Conservation (phyloP, 2,888 invertebrate genomes). For the Eilema caniola region DNA sequence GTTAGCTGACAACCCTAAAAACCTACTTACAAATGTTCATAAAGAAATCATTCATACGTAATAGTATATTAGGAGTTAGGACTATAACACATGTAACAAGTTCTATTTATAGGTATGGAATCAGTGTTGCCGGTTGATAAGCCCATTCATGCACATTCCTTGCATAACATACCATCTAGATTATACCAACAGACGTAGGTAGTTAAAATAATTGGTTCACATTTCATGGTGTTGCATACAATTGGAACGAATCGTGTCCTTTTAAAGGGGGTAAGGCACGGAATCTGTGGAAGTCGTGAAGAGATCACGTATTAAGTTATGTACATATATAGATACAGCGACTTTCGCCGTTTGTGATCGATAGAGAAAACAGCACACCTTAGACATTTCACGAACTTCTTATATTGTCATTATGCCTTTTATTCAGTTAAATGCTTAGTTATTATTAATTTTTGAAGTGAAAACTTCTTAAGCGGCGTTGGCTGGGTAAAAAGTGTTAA, state of each 20-base stretch:
- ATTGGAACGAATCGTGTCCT: neutral
- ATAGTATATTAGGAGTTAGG: neutral
- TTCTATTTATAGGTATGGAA: conserved; percentile 20
- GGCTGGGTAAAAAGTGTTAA: too few relatives aligned
- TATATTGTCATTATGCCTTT: too few relatives aligned
- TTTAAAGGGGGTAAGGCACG: neutral
- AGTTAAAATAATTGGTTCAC: neutral
- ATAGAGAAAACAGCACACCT: neutral
- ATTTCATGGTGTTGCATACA: conserved; percentile 9
- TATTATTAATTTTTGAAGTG: too few relatives aligned
- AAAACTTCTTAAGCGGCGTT: too few relatives aligned
- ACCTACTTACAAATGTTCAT: neutral
- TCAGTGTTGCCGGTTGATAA: conserved; percentile 16
- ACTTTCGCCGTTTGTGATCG: neutral
- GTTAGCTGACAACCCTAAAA: neutral
- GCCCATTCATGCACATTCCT: conserved; percentile 21
- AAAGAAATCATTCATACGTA: neutral
- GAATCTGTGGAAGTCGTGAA: neutral
- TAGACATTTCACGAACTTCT: neutral
- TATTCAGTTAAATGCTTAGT: too few relatives aligned
- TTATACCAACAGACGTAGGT: conserved; percentile 14
- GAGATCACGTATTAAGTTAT: neutral
- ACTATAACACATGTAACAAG: conserved; percentile 2
- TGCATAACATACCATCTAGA: conserved; percentile 17
- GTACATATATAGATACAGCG: neutral